Evolutionary conservation across 2,113 vertebrate species (phyloP), one percentile per base, ranked within the genome.

Genomic region (Salvelinus fontinalis): DNA sequence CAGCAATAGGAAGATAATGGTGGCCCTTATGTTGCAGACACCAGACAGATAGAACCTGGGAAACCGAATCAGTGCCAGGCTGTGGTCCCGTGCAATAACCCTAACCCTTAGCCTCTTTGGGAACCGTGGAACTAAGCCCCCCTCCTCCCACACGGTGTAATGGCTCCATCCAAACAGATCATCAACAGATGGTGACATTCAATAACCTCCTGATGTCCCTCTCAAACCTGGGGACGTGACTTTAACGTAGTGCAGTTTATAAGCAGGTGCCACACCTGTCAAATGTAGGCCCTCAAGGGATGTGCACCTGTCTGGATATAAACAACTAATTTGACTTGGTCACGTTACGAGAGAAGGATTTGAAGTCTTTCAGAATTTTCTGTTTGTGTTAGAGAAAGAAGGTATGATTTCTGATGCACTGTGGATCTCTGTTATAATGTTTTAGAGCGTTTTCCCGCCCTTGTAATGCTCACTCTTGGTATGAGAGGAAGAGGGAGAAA

Each of bases 181-280:
- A 62, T 83, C 86, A 87, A 88, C 91, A 92, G 89, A 92, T 90
- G 92, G 89, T 90, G 91, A 91, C 90, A 91, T 92, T 90, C 85
- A 85, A 89, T 80, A 76, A 82, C 85, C 83, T 49, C 77, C 85
- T 85, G 76, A 87, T 79, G 80, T 86, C 79, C 82, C 8, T 26
- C 20, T 22, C 82, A 51, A n/a, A 68, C 83, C 82, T 77, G n/a
- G 62, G 3, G 75, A 68, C 70, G 68, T 39, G 60, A 71, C 66
- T 79, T 62, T 67, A 72, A 81, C 77, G 75, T 84, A 83, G 86
- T 86, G 81, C 82, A 79, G 81, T 86, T 81, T 71, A 31, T 64
- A 67, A 31, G 12, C 67, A 9, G 75, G 76, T 77, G 73, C 79
- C 82, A 78, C 85, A 90, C 78, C 85, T 87, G 86, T 83, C 79